Percentiles rank a stretch among this genome's conserved stretches.
Evolutionary conservation across 1,140 invertebrate genomes (phyloP).

Genomic region (Brachionus sp.): DNA sequence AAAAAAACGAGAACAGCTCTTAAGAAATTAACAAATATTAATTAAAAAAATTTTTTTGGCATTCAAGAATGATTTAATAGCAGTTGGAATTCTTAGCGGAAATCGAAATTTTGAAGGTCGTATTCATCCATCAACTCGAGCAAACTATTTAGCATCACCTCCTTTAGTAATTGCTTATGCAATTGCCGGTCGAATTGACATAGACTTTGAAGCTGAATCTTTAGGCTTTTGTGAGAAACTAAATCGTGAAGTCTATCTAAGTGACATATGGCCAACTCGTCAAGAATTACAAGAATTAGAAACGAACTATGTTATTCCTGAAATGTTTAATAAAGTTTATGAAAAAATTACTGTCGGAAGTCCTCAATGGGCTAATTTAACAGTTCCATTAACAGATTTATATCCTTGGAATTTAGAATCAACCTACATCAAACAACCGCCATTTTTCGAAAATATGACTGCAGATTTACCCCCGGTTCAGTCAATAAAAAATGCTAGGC

Average conservation of each 20-base stretch:
- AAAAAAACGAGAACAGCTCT: neutral
- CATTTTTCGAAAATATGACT: constrained; percentile 86
- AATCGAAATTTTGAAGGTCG: constrained; percentile 96
- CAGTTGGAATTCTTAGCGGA: constrained; percentile 87
- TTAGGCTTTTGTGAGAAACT: constrained; percentile 71
- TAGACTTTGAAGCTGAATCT: constrained; percentile 86
- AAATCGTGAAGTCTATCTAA: constrained; percentile 74
- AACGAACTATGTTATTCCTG: constrained; percentile 81
- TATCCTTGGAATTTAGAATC: constrained; percentile 87
- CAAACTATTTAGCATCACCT: constrained; percentile 93
- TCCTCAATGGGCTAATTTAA: constrained; percentile 75
- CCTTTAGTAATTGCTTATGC: constrained; percentile 93
- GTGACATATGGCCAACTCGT: constrained; percentile 92
- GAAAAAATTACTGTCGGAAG: constrained; percentile 70
- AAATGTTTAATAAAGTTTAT: constrained; percentile 97
- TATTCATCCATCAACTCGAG: constrained; percentile 89
- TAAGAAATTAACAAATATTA: neutral
- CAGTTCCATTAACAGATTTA: constrained; percentile 71
- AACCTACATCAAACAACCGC: constrained; percentile 92
- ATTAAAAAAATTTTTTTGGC: neutral
- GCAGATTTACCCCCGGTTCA: neutral
- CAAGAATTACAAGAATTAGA: constrained; percentile 82
- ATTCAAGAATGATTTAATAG: constrained; percentile 77
- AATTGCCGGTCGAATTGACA: constrained; percentile 83
- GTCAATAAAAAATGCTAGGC: neutral